These are phyloP conservation scores for Mustelus asterias DNA, from an alignment of 2,113 vertebrate species.

Conservation along the genomic window DNA sequence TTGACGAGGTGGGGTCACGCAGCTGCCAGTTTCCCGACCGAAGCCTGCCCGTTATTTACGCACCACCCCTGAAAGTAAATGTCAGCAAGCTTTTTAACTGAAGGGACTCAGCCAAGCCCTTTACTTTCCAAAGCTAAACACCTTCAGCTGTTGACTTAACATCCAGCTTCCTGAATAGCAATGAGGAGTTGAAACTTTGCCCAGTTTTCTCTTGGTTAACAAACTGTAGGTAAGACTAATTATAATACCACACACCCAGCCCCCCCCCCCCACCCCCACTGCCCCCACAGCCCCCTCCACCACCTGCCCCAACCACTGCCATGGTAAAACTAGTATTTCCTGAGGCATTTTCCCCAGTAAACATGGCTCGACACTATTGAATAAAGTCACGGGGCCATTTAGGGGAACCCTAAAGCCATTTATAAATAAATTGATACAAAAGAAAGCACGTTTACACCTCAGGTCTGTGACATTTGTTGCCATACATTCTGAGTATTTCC, in stretches of 20 bases:
- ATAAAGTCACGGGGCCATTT: not conserved
- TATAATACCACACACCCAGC: too few species aligned
- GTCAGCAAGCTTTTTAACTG: not conserved
- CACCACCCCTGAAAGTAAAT: not conserved
- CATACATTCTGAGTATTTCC: not conserved
- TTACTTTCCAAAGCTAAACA: not conserved
- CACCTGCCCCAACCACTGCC: too few species aligned
- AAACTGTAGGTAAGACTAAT: not conserved
- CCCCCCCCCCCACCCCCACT: too few species aligned
- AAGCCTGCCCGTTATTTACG: not conserved
- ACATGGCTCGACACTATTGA: not conserved
- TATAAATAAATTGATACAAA: not conserved
- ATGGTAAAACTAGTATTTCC: not conserved
- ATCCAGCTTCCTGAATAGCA: not conserved
- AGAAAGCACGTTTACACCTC: not conserved
- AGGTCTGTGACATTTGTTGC: not conserved
- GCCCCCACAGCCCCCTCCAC: too few species aligned
- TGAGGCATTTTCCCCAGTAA: not conserved
- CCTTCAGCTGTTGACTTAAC: not conserved
- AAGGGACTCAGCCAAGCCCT: not conserved
- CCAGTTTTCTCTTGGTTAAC: not conserved
- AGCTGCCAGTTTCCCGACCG: not conserved
- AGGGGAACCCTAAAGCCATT: not conserved
- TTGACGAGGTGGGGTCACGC: not conserved
- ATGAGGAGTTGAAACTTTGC: not conserved